Conservation (phyloP, 1,140 invertebrate species). For the Heliconius himera region DNA sequence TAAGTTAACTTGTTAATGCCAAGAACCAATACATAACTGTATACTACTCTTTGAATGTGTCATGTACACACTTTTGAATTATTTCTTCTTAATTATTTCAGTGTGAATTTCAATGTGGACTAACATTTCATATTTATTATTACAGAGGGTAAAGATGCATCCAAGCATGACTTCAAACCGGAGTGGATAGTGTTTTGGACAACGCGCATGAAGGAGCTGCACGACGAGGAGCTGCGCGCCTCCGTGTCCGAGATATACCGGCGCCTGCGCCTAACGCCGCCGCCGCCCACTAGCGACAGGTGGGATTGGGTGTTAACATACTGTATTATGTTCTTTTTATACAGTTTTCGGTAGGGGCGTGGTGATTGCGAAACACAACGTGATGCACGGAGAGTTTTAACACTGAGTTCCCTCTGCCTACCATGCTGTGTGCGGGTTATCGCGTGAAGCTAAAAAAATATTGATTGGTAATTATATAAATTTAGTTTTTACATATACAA, state of each 20-base stretch:
- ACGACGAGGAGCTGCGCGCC: conserved; percentile 84
- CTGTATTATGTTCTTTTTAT: no score
- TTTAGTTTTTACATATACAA: no score
- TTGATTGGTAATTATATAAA: no score
- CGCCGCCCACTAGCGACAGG: conserved; percentile 23
- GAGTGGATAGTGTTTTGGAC: conserved; percentile 94
- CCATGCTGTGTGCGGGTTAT: no score
- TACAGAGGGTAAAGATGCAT: conserved; percentile 87
- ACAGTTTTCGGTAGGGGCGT: no score
- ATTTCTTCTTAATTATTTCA: no score
- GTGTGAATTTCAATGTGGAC: neutral
- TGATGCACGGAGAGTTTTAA: no score
- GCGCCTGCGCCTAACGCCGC: conserved; percentile 60
- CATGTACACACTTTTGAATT: no score
- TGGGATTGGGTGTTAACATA: neutral
- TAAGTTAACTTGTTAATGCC: no score
- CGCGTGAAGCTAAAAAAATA: no score
- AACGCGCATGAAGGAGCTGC: conserved; percentile 88
- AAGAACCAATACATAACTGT: neutral
- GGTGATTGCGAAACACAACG: no score
- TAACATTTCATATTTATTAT: neutral
- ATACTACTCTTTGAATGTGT: neutral
- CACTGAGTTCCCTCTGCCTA: no score
- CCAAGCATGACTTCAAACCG: conserved; percentile 91
- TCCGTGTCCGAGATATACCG: conserved; percentile 82